Conservation (phyloP, 2,888 invertebrate genomes). For the Torymus tubicola region DNA sequence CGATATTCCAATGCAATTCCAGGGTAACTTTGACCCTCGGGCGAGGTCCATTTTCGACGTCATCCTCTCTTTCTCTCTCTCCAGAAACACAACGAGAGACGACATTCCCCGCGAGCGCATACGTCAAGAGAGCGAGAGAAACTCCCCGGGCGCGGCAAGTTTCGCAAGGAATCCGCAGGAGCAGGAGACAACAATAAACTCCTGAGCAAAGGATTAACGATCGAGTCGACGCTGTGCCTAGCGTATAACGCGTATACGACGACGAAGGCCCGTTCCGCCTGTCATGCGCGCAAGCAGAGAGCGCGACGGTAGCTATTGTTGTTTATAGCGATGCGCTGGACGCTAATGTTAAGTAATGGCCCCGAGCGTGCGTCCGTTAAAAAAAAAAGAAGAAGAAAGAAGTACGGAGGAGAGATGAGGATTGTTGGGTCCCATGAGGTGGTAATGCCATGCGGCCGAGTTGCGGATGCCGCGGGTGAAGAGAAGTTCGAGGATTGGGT, state of each 20-base stretch:
- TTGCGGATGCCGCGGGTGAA: too few species aligned
- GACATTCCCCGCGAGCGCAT: conserved; percentile 10
- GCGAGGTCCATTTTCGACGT: too few species aligned
- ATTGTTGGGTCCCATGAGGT: too few species aligned
- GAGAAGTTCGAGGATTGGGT: too few species aligned
- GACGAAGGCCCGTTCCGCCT: conserved; percentile 20
- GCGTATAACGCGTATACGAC: too few species aligned
- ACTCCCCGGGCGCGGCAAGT: conserved; percentile 28
- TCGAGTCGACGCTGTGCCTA: conserved; percentile 4
- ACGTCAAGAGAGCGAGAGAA: background rate
- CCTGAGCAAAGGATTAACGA: conserved; percentile 50
- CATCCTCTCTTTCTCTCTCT: too few species aligned
- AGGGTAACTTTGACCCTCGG: too few species aligned
- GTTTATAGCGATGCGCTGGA: conserved; percentile 42
- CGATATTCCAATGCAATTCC: conserved; percentile 33
- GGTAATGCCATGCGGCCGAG: too few species aligned
- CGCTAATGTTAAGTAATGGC: conserved; percentile 53
- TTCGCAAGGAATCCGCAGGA: conserved; percentile 26
- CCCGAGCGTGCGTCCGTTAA: background rate
- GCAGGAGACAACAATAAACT: conserved; percentile 33
- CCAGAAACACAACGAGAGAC: background rate
- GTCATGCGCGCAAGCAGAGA: conserved; percentile 28
- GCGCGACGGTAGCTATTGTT: conserved; percentile 43
- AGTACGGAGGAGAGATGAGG: background rate
- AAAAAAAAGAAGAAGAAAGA: background rate